phyloP scores from a whole-genome alignment of 2,888 invertebrate genomes.

The Perithous albicinctus region DNA sequence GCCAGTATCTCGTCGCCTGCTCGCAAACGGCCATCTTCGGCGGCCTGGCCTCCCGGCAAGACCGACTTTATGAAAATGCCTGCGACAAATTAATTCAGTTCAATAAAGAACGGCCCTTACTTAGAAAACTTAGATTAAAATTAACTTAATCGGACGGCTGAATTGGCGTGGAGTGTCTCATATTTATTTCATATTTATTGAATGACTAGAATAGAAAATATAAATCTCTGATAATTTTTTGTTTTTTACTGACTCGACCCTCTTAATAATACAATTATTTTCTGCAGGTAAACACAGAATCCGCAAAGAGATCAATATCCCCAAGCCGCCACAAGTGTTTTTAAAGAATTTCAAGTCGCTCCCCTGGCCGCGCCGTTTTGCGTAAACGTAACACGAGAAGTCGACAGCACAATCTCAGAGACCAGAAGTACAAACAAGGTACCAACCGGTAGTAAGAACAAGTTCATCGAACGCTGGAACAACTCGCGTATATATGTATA shows the following conservation, averaged over 20 bases:
- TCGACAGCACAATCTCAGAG: neutral
- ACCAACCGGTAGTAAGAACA: neutral
- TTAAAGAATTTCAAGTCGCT: neutral
- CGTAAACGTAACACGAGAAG: constrained; percentile 36
- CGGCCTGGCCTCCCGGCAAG: constrained; percentile 92
- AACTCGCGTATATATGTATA: no score
- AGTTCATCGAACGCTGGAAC: constrained; percentile 38
- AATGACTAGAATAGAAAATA: no score
- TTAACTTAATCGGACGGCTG: no score
- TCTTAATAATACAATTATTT: neutral
- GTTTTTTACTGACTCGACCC: no score
- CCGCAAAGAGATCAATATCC: constrained; percentile 30
- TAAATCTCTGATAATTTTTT: no score
- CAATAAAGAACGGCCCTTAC: neutral
- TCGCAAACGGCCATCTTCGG: constrained; percentile 92
- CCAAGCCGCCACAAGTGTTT: neutral
- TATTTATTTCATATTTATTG: no score
- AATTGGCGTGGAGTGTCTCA: no score
- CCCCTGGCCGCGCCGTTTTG: constrained; percentile 1
- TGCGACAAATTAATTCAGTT: constrained; percentile 61
- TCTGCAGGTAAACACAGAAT: neutral
- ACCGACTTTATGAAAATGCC: constrained; percentile 95
- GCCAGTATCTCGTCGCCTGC: constrained; percentile 94
- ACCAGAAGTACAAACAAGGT: constrained; percentile 23
- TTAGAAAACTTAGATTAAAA: no score